Base-by-base conservation (phyloP, 2,797 vertebrate species). In the Tamandua tetradactyla region DNA sequence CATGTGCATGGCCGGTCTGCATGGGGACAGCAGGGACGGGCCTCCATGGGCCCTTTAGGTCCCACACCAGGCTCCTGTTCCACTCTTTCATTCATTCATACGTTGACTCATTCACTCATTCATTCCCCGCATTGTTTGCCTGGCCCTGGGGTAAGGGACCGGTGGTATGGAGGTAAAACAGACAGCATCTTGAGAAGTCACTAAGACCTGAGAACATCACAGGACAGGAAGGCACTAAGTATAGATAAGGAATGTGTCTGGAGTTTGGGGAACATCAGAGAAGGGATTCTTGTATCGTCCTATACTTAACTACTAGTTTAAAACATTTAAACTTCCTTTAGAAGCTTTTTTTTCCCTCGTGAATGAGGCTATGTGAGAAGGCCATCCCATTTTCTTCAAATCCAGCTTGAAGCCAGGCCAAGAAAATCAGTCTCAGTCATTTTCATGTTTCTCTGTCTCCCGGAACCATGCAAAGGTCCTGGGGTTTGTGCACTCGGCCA, bases 321-420 rank as follows among this genome's bases (percentile, higher is more conserved):
- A 87, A 52, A 75, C 93, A 96, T 69, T n/a, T n/a, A n/a, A n/a
- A 47, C 64, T 91, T 88, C 62, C 74, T 94, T 91, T 69, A 57
- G 85, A 94, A 80, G 64, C 12, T 18, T 14, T 61, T 82, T 40
- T 49, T 52, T 7, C 20, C 32, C 47, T 79, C 55, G 30, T 62
- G 42, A 72, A 72, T 47, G 44, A 49, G n/a, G 23, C 52, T 69
- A 49, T 52, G 40, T 91, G 59, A 87, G 35, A 78, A 68, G 62
- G 69, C 89, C 47, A 30, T 30, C 91, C 64, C 62, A 55, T 27
- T 72, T 89, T 37, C 17, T 92, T 90, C 71, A 72, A 66, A 62
- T 90, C 81, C 35, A 30, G 68, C 23, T 22, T 55, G 42, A 92
- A 40, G 4, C 20, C 72, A 71, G 37, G 49, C 61, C 79, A 74